Evolutionary conservation across 2,113 vertebrate species (phyloP).

Genomic region (Oreamnos americanus): DNA sequence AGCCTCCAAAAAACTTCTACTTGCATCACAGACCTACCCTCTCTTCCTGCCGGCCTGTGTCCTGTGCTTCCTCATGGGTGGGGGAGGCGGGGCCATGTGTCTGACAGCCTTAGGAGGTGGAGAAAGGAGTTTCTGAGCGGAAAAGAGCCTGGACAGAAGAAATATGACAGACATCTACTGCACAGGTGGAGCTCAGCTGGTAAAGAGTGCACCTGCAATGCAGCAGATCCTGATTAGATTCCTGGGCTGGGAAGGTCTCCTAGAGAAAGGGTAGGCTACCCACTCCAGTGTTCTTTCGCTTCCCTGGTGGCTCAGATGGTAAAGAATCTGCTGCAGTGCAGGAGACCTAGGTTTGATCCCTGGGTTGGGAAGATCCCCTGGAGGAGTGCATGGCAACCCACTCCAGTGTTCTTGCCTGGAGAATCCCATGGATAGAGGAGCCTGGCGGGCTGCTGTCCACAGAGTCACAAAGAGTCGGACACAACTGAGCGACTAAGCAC

Average conservation of each 20-base stretch:
- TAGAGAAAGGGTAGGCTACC: neutral
- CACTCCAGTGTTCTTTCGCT: neutral
- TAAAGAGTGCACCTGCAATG: neutral
- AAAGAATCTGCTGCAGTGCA: neutral
- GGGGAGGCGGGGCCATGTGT: neutral
- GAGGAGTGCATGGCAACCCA: neutral
- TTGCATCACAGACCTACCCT: neutral
- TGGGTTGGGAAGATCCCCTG: neutral
- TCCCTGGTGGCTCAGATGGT: neutral
- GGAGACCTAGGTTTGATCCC: neutral
- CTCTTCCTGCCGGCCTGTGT: neutral
- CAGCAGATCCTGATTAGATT: neutral
- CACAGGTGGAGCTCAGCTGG: neutral
- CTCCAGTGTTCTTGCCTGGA: neutral
- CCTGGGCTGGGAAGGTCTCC: neutral
- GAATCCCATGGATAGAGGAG: neutral
- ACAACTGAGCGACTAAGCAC: accelerated
- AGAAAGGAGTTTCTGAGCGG: neutral
- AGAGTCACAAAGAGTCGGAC: neutral
- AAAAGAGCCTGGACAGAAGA: neutral
- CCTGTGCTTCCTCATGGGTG: neutral
- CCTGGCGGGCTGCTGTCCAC: neutral
- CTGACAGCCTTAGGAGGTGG: neutral
- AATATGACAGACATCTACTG: neutral
- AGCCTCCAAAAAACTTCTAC: neutral